phyloP scores from a whole-genome alignment of 2,888 invertebrate species.

The Philonicus albiceps region DNA sequence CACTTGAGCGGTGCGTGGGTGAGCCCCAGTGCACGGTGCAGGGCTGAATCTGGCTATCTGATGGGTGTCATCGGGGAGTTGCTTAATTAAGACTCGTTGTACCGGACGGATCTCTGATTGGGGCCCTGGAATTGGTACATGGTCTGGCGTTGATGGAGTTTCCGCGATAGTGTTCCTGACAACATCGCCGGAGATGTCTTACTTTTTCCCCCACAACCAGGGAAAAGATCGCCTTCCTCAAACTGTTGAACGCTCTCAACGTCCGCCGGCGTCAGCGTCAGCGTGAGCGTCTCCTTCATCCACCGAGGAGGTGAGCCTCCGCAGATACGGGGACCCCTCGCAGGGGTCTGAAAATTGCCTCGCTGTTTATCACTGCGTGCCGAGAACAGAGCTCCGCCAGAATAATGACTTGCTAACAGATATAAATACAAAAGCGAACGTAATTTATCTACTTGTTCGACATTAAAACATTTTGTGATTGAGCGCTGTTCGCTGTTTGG shows the following conservation, averaged over 20 bases:
- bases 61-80: conserved; percentile 47
- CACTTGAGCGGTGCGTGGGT: conserved; percentile 46
- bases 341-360: conserved; percentile 14
- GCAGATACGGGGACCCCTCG: neutral
- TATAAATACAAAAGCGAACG: conserved; percentile 30
- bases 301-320: neutral
- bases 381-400: neutral
- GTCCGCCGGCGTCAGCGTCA: neutral
- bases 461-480: conserved; percentile 45
- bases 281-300: neutral
- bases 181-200: conserved; percentile 22
- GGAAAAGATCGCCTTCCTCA: neutral
- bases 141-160: neutral
- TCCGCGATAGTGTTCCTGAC: neutral
- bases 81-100: conserved; percentile 48
- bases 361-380: conserved; percentile 12
- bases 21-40: conserved; percentile 28
- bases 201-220: neutral
- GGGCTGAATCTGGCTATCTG: conserved; percentile 40
- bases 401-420: conserved; percentile 37
- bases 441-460: conserved; percentile 46
- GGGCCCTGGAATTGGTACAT: conserved; percentile 12
- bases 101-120: conserved; percentile 25
- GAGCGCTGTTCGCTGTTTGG: conserved; percentile 33
- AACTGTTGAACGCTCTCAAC: neutral